phyloP scores from a whole-genome alignment of 2,113 vertebrate species.

The Lates calcarifer region DNA sequence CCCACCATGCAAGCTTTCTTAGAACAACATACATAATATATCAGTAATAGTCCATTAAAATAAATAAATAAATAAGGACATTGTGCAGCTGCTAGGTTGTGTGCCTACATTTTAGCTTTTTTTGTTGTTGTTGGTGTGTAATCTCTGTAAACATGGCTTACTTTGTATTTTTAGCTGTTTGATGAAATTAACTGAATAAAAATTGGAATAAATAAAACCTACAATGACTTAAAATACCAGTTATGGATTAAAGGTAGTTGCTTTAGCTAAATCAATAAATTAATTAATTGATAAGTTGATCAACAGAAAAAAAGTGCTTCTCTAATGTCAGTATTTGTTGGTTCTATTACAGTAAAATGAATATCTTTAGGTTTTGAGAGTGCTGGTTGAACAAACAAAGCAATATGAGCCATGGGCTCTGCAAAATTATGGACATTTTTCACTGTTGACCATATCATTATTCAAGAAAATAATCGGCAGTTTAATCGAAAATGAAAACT shows the following conservation, averaged over 20 bases:
- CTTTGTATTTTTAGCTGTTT: neutral
- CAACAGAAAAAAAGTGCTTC: neutral
- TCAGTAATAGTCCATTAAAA: neutral
- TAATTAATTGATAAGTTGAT: neutral
- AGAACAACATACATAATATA: neutral
- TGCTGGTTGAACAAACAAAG: neutral
- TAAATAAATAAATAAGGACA: too few species aligned
- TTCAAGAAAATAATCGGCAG: too few species aligned
- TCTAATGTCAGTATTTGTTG: neutral
- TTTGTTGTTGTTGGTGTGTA: neutral
- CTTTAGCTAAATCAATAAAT: neutral
- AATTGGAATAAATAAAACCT: neutral
- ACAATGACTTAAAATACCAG: neutral
- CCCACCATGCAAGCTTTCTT: neutral
- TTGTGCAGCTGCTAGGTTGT: neutral
- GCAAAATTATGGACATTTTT: neutral
- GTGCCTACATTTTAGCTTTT: neutral
- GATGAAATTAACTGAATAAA: neutral
- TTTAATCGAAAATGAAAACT: too few species aligned
- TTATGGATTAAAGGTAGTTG: neutral
- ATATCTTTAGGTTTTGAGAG: neutral
- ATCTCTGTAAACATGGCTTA: neutral
- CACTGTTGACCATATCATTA: neutral
- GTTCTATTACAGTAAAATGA: neutral
- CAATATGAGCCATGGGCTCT: neutral